Base-by-base conservation (phyloP, 2,888 invertebrate species). In the Cacoxenus indagator region DNA sequence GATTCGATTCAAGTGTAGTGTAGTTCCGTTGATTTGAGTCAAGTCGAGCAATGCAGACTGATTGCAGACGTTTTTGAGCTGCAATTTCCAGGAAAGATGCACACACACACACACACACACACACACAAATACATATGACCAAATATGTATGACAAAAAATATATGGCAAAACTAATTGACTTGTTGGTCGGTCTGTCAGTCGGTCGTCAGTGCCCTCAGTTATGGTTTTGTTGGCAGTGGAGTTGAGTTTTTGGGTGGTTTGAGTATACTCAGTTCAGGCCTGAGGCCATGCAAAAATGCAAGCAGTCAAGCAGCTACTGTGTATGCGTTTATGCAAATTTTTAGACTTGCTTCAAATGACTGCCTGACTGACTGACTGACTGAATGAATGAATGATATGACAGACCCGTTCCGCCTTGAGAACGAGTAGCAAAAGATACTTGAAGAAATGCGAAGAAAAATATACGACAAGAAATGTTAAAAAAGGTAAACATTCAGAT, bases 161-260 rank as follows among this genome's bases (percentile, higher is more conserved):
- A 14, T 19, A 5, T 48, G 22, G 48, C 48, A 48, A 17, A 19
- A 19, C 22, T 48, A 19, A 19, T 48, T 17, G 48, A 48, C 17
- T 48, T 48, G 78, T 75, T 76, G 75, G 78, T 76, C 76, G 65
- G 61, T 19, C 22, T 57, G 55, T 57, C 48, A 67, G 55, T 72
- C 68, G 14, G 67, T 68, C 66, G 62, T 55, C 14, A 29, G 37
- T 22, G 4, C 51, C 11, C 17, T 51, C 22, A 9, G 4, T 51
- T 51, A 19, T 19, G 9, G 17, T 51, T 51, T 9, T 19, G 51
- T 22, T 37, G 37, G 9, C 31, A 8, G 37, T 31, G 9, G 31
- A 31, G 31, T 37, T 37, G 37, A 37, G 37, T 37, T 37, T 37
- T 37, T 37, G 37, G 37, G 37, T 37, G 37, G 37, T 14, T 11